Base-by-base conservation (phyloP, 2,797 vertebrate genomes). In the Epinephelus awoara region DNA sequence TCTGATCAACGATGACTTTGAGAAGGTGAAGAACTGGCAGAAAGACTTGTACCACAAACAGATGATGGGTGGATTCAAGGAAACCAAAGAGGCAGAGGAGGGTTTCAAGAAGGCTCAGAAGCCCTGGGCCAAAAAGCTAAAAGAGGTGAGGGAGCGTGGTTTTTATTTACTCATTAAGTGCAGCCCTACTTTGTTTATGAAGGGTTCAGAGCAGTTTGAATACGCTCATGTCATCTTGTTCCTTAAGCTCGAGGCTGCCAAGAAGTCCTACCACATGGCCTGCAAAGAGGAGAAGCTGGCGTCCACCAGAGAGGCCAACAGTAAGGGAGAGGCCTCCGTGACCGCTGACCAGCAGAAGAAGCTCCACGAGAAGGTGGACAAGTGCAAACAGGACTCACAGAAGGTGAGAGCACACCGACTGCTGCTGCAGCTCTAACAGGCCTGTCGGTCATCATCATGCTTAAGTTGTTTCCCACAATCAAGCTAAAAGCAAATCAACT, bases 21-120 rank as follows among this genome's bases (percentile, higher is more conserved):
- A 99, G 93, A 99, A 99, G 91, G 96, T 99, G 88, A 98, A 98
- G 95, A 99, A 98, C 94, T 99, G 98, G 98, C 98, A 99, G 95
- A 99, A 99, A 88, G 98, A 99, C 0, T 95, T 95, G 27, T 99
- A 97, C 93, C 98, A 99, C 95, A 99, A 99, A 85, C 98, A 99
- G 94, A 99, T 99, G 95, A 99, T 99, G 95, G 98, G 98, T 2
- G 96, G 98, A 85, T 99, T 99, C 95, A 99, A 98, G 92, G 98
- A 99, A 92, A 97, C 97, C 92, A 99, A 98, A 93, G 98, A 99
- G 85, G 96, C 98, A 2, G 98, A 99, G 0, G 98, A 99, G 0
- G 97, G 97, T 44, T 99, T 99, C 89, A 97, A 96, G 77, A 99
- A 99, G 93, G 98, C 97, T 50, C 98, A 99, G 92, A 99, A 99